Conservation (phyloP, 2,888 invertebrate species). For the Pantelozetes paolii region DNA sequence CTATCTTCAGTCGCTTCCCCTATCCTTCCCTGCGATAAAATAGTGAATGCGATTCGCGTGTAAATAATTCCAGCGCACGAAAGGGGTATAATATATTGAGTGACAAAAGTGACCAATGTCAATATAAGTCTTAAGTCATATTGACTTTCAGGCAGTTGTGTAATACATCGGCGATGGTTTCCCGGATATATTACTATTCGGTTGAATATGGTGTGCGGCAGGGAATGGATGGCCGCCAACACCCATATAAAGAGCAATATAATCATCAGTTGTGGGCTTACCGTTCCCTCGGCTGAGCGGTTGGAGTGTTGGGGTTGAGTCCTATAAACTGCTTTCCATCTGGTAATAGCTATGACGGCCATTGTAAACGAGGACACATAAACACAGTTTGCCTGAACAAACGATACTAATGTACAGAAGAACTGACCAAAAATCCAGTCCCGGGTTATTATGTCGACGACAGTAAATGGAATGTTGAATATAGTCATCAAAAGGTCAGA, state of each 20-base stretch:
- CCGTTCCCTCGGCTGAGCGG: background rate
- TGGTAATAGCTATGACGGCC: slow-evolving; percentile 37
- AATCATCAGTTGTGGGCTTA: background rate
- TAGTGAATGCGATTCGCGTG: slow-evolving; percentile 50
- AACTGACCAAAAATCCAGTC: slow-evolving; percentile 56
- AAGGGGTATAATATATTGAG: slow-evolving; percentile 55
- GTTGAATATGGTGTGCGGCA: slow-evolving; percentile 43
- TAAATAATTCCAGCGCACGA: slow-evolving; percentile 53
- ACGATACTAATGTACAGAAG: slow-evolving; percentile 54
- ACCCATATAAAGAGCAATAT: slow-evolving; percentile 42
- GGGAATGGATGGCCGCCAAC: slow-evolving; percentile 42
- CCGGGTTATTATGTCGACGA: slow-evolving; percentile 29
- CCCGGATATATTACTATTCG: background rate
- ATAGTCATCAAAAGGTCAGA: slow-evolving; percentile 53
- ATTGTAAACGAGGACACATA: slow-evolving; percentile 39
- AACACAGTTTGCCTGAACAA: slow-evolving; percentile 51
- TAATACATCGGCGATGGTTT: slow-evolving; percentile 36
- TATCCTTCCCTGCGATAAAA: slow-evolving; percentile 52
- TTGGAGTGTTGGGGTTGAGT: background rate
- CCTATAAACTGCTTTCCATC: slow-evolving; percentile 19
- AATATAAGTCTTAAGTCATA: slow-evolving; percentile 37
- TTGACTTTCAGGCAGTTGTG: slow-evolving; percentile 42
- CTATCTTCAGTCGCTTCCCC: slow-evolving; percentile 54
- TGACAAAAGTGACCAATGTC: slow-evolving; percentile 50
- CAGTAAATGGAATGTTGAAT: slow-evolving; percentile 55